Conservation (phyloP, 1,140 invertebrate species). For the Orius insidiosus region DNA sequence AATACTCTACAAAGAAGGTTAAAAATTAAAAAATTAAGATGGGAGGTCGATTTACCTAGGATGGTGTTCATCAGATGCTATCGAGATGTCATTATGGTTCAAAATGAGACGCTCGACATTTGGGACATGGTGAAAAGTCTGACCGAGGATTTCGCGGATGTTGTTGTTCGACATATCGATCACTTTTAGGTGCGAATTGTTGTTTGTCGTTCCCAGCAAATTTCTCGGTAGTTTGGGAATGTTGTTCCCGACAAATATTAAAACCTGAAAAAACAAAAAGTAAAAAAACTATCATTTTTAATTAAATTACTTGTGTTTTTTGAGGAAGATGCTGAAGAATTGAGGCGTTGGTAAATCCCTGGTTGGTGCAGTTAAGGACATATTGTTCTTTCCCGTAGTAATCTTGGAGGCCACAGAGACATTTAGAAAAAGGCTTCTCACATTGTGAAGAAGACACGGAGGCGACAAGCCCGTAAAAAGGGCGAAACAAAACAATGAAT, state of each 20-base stretch:
- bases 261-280: slow-evolving; percentile 28
- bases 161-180: slow-evolving; percentile 63
- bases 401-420: slow-evolving; percentile 33
- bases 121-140: slow-evolving; percentile 56
- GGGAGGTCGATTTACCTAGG: slow-evolving; percentile 28
- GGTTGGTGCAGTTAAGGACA: slow-evolving; percentile 56
- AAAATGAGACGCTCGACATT: slow-evolving; percentile 52
- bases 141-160: slow-evolving; percentile 56
- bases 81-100: slow-evolving; percentile 53
- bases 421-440: slow-evolving; percentile 21
- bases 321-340: slow-evolving; percentile 43
- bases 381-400: slow-evolving; percentile 35
- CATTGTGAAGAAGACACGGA: too few relatives aligned
- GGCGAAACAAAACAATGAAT: too few relatives aligned
- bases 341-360: slow-evolving; percentile 35
- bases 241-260: slow-evolving; percentile 58
- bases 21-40: neutral
- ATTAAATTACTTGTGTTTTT: slow-evolving; percentile 36
- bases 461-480: too few relatives aligned
- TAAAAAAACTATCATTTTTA: neutral
- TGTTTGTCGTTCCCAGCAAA: slow-evolving; percentile 42
- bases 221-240: slow-evolving; percentile 47
- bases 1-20: slow-evolving; percentile 37
- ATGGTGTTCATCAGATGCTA: slow-evolving; percentile 37
- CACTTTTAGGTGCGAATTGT: slow-evolving; percentile 38